Evolutionary conservation across 2,113 vertebrate genomes (phyloP).

Genomic region (Vulpes lagopus): DNA sequence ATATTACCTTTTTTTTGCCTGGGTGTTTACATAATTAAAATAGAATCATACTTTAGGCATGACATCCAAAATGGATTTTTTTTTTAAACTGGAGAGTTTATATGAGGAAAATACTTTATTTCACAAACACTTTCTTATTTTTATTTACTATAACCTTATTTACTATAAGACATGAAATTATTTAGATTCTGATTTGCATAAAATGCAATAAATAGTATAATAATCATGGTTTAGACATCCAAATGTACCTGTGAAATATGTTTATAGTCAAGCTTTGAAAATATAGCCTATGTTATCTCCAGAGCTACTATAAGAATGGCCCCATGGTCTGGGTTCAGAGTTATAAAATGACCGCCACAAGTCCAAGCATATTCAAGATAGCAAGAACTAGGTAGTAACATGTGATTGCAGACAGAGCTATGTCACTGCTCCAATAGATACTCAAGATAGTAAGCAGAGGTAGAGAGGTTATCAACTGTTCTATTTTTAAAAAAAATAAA

Average conservation of each 20-base stretch:
- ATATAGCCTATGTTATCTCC: not conserved
- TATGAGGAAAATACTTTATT: constrained; percentile 6
- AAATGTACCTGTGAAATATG: not conserved
- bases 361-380: not conserved
- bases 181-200: constrained; percentile 26
- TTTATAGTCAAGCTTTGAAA: constrained; percentile 39
- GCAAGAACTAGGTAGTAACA: rapidly evolving
- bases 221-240: not conserved
- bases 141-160: not conserved
- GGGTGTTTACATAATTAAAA: constrained; percentile 12
- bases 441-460: not conserved
- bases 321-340: not conserved
- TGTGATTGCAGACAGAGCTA: not conserved
- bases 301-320: not conserved
- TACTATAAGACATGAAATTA: not conserved
- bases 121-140: constrained; percentile 20
- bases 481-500: not conserved
- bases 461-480: not conserved
- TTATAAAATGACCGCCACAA: not conserved
- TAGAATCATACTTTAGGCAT: not conserved
- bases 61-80: not conserved
- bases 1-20: constrained; percentile 17
- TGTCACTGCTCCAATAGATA: not conserved
- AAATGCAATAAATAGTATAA: not conserved
- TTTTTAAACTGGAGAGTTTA: not conserved